Evolutionary conservation across 2,113 vertebrate species (phyloP).

Genomic region (Thryonomys swinderianus): DNA sequence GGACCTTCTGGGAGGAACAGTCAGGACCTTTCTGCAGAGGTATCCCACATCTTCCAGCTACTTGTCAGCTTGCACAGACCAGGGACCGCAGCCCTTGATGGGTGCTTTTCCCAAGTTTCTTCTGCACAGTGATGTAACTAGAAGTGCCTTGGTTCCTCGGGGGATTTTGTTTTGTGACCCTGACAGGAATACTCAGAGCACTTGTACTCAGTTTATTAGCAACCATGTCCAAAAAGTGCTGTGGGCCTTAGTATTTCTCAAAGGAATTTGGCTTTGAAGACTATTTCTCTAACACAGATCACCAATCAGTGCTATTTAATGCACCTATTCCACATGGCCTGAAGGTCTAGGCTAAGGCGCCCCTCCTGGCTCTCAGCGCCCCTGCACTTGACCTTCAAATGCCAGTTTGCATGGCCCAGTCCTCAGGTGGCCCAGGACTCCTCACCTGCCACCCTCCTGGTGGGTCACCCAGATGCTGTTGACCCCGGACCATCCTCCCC

Average conservation of each 20-base stretch:
- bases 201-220: accelerated
- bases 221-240: accelerated
- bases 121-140: accelerated
- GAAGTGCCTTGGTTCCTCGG: accelerated
- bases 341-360: accelerated
- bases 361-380: accelerated
- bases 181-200: not conserved
- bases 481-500: not conserved
- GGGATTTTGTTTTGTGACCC: accelerated
- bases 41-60: not conserved
- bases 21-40: not conserved
- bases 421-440: not conserved
- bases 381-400: not conserved
- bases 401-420: accelerated
- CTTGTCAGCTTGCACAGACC: not conserved
- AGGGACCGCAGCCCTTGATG: accelerated
- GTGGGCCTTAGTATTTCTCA: accelerated
- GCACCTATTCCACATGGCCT: accelerated
- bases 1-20: accelerated
- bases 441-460: not conserved
- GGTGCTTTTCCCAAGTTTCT: not conserved
- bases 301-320: accelerated
- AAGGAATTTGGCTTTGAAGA: accelerated
- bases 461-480: too few relatives aligned
- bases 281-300: accelerated